phyloP scores from a whole-genome alignment of 2,888 invertebrate genomes.

The Ichneumon xanthorius region DNA sequence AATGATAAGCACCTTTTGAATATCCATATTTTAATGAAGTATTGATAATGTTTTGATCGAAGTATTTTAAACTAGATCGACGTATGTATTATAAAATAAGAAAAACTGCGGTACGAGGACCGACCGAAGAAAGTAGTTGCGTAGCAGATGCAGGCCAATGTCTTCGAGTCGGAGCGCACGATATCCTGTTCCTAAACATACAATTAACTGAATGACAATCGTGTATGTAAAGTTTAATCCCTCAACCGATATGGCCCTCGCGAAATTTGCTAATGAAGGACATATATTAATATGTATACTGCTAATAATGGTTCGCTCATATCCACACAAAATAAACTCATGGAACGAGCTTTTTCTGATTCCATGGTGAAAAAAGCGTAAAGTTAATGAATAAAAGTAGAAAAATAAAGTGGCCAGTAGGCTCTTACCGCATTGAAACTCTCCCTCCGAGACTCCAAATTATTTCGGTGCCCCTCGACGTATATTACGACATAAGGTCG shows the following conservation, averaged over 20 bases:
- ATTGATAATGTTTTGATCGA: neutral
- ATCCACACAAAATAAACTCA: neutral
- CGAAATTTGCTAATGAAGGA: neutral
- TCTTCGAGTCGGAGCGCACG: neutral
- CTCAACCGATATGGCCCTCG: too few species aligned
- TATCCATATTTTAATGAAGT: neutral
- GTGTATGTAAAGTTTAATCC: too few species aligned
- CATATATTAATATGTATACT: too few species aligned
- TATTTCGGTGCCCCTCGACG: too few species aligned
- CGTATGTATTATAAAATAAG: slow-evolving; percentile 37
- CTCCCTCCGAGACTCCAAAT: too few species aligned
- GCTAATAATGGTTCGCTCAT: neutral
- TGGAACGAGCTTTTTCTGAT: neutral
- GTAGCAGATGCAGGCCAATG: neutral
- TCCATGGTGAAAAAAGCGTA: neutral
- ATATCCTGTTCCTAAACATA: neutral
- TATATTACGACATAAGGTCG: neutral
- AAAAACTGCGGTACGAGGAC: slow-evolving; percentile 2
- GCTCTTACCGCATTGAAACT: too few species aligned
- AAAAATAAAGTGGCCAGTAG: neutral
- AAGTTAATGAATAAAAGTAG: neutral
- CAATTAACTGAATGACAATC: too few species aligned
- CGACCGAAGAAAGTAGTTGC: neutral
- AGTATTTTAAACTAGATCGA: too few species aligned
- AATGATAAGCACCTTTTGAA: neutral